Evolutionary conservation across 2,113 vertebrate species (phyloP), one percentile per base, ranked within the genome.

Genomic region (Dasyprocta punctata): DNA sequence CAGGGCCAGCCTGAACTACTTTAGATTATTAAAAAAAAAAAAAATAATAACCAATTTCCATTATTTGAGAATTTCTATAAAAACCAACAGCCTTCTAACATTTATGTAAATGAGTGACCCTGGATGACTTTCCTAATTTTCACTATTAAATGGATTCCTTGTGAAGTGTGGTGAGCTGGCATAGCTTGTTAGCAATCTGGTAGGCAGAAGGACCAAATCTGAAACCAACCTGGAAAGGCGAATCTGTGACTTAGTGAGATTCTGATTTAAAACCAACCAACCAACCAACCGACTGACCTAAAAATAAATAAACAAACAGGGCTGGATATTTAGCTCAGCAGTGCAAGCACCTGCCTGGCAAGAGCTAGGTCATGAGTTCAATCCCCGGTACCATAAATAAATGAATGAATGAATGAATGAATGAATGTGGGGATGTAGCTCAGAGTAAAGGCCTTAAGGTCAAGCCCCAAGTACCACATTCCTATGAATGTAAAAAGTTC

Each of bases 41-140:
- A 49, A 52, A 56, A 56, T 56, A n/a, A n/a, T n/a, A n/a, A n/a
- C 5, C 5, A 2, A 1, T 22, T 78, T 38, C 30, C 1, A 17
- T 78, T 78, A 78, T 14, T 78, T 78, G 47, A 52, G 44, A 78
- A 78, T 78, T 28, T 33, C 75, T 78, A 58, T 28, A 58, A 36
- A 58, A 58, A 41, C 2, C 54, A 95, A 94, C 33, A 82, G 49
- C 20, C 1, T 58, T 92, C 91, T 63, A 80, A 44, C 41, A 10
- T 77, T 81, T 61, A 82, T 30, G 16, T 69, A 69, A 71, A 89
- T 84, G 73, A 91, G 17, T 56, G 75, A 77, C 87, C 82, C 33
- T 94, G 60, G 71, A 65, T 82, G 81, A 67, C 19, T 94, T 92
- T 44, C 81, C 13, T 65, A 26, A 95, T 60, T 90, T 90, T 92